Evolutionary conservation across 2,797 vertebrate species (phyloP).

Genomic region (Enteromius radiatus): DNA sequence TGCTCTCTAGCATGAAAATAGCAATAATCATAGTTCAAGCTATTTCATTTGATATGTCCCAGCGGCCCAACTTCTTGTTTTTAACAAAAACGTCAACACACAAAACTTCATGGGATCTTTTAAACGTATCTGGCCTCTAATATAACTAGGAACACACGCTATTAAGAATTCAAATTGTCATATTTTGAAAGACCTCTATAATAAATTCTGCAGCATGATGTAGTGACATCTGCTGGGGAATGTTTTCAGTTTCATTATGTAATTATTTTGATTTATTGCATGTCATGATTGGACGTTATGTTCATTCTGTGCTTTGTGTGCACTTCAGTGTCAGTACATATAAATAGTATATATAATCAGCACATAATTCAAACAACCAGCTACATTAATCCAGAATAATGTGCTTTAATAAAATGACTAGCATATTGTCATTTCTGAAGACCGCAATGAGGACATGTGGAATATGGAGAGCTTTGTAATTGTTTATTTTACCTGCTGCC

Average conservation of each 20-base stretch:
- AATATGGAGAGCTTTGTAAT: slow-evolving; percentile 49
- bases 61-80: background rate
- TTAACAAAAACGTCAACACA: background rate
- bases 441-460: slow-evolving; percentile 1
- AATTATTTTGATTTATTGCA: slow-evolving; percentile 10
- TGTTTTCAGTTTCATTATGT: slow-evolving; percentile 29
- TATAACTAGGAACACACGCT: background rate
- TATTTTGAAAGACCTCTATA: background rate
- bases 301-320: slow-evolving; percentile 11
- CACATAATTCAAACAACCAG: slow-evolving; percentile 19
- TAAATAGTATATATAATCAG: slow-evolving; percentile 18
- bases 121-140: background rate
- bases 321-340: slow-evolving; percentile 26
- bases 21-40: background rate
- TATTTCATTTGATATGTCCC: background rate
- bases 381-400: slow-evolving; percentile 25
- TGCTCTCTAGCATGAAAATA: background rate
- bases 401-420: slow-evolving; percentile 18
- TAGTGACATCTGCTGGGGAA: slow-evolving; percentile 29
- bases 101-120: background rate
- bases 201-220: slow-evolving; percentile 7
- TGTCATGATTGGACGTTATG: slow-evolving; percentile 11
- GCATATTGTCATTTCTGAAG: background rate
- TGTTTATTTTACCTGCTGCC: slow-evolving; percentile 60
- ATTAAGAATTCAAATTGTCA: background rate